Percentiles rank a stretch among this genome's conserved stretches.
These are phyloP conservation scores for Casuarius casuarius DNA, from an alignment of 2,113 vertebrate species.

Conservation along the genomic window DNA sequence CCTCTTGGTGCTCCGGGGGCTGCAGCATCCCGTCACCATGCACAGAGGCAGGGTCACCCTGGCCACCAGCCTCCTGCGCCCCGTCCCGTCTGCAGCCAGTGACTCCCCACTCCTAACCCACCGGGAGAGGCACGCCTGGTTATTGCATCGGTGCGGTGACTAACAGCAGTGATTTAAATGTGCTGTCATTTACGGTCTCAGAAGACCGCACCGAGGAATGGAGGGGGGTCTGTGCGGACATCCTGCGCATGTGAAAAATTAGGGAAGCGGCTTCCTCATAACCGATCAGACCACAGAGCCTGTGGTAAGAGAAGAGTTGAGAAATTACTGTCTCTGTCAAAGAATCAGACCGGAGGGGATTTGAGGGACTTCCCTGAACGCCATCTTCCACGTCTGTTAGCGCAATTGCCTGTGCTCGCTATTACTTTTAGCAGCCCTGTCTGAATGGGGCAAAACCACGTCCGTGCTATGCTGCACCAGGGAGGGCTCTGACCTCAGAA, in stretches of 20 bases:
- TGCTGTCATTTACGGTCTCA: neutral
- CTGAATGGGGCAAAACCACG: neutral
- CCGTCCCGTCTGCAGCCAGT: neutral
- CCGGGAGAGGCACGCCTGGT: neutral
- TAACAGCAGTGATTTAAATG: neutral
- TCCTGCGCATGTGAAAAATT: neutral
- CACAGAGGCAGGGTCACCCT: neutral
- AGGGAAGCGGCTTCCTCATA: neutral
- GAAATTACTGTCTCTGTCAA: neutral
- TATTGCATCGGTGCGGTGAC: neutral
- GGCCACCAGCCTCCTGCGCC: neutral
- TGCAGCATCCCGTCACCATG: rapidly evolving
- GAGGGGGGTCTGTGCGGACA: neutral
- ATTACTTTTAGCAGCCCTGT: neutral
- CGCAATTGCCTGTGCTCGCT: neutral
- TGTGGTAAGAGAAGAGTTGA: neutral
- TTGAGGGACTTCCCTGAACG: neutral
- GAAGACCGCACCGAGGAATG: neutral
- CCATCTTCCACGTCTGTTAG: neutral
- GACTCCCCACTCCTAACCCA: rapidly evolving
- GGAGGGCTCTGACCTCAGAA: neutral
- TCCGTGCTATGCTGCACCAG: rapidly evolving
- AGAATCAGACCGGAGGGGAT: neutral
- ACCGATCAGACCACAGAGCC: neutral
- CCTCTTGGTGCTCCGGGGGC: neutral